Base-by-base conservation (phyloP, 2,113 vertebrate species). In the Bucco capensis region DNA sequence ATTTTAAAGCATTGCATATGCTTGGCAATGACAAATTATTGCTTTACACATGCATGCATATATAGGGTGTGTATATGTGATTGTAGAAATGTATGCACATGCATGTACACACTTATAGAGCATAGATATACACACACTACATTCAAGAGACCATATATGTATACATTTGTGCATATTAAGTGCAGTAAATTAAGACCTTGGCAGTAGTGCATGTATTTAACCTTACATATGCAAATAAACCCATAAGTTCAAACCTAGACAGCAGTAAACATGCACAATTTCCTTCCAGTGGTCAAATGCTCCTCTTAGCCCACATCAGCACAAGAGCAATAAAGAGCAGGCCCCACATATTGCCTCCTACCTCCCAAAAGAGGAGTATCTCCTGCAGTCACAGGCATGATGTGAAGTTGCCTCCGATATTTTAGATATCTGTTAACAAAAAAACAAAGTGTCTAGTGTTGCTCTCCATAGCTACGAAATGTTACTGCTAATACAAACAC, bases 291-390 rank as follows among this genome's bases (percentile, higher is more conserved):
- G 80, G n/a, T 8, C 89, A 83, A 76, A 67, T 47, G 71, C 65
- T 66, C 47, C 76, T 80, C 5, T 33, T 17, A 60, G 47, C 5
- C 37, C 40, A 73, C 38, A 83, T 4, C 7, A 73, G 16, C 28
- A 56, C 14, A 86, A 64, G 18, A 56, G 13, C 64, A 90, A 56
- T 51, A 27, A 76, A 60, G 30, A 60, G 19, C 28, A 42, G 35
- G 5, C 6, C 14, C 23, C 12, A 37, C 8, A 6, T 38, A 49
- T 38, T 51, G 10, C 5, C 3, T 9, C 56, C 18, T 35, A 10
- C 7, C 5, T 3, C 0, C 0, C 71, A 61, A 84, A 72, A 4
- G 13, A 10, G 8, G 14, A 62, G 12, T 12, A 72, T 15, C 19
- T 71, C 30, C 53, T 65, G 28, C 35, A 64, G 28, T 6, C 35